These are phyloP conservation scores for Charaxes varanes DNA, from an alignment of 1,140 invertebrate genomes.

Conservation along the genomic window DNA sequence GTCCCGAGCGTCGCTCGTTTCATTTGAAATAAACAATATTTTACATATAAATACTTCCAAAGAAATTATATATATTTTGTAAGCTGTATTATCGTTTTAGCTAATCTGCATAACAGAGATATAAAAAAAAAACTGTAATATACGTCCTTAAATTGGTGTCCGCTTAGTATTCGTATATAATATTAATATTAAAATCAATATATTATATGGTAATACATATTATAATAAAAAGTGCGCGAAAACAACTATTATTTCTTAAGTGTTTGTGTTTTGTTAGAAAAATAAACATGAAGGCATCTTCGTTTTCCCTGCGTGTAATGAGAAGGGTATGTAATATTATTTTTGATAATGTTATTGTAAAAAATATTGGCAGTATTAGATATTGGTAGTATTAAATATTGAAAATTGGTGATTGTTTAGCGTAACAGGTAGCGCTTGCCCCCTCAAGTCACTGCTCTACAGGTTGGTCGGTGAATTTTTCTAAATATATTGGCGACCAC, in stretches of 20 bases:
- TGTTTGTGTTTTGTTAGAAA: conserved; percentile 32
- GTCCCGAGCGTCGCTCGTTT: conserved; percentile 54
- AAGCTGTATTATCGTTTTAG: conserved; percentile 18
- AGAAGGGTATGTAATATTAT: conserved; percentile 78
- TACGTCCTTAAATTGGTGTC: conserved; percentile 9
- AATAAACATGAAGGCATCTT: conserved; percentile 84
- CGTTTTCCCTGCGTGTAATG: conserved; percentile 85
- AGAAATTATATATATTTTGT: conserved; percentile 31
- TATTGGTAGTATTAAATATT: conserved; percentile 3
- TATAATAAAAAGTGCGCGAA: conserved; percentile 16
- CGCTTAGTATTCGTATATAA: conserved; percentile 1
- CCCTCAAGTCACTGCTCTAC: conserved; percentile 38
- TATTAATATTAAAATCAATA: neutral
- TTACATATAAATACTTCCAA: conserved; percentile 26
- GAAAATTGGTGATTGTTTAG: conserved; percentile 13
- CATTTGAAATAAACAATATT: conserved; percentile 20
- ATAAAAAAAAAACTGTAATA: neutral
- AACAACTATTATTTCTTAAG: conserved; percentile 23
- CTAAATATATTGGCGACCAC: conserved; percentile 29
- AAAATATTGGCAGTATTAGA: neutral
- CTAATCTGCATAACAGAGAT: too few relatives aligned
- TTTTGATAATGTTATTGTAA: conserved; percentile 17
- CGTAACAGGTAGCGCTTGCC: conserved; percentile 53
- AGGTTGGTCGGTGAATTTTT: conserved; percentile 34
- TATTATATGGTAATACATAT: conserved; percentile 12